Base-by-base conservation (phyloP, 2,888 invertebrate genomes). In the Drosophila pseudotakahashii region DNA sequence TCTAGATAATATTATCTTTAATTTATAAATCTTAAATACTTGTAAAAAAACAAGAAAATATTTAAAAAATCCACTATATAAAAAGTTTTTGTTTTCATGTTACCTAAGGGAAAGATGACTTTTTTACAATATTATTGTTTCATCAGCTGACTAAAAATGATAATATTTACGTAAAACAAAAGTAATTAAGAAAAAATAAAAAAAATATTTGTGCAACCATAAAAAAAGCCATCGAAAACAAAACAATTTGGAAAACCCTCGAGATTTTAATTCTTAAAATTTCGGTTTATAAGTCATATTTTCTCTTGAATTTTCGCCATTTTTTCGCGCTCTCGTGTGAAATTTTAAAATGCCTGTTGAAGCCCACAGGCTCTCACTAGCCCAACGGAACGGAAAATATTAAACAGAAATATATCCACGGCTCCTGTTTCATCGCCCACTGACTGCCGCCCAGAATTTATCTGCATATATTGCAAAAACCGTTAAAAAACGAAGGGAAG, bases 341-440 rank as follows among this genome's bases (percentile, higher is more conserved):
- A 82, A 73, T 69, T 83, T 78, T 67, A 69, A 78, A 74, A 66
- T 47, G 54, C 60, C 72, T 14, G 11, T 23, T 51, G 16, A 48
- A 19, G 11, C 44, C 67, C 67, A n/a, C 47, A 23, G 54, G 37
- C 67, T 39, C 11, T 13, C 63, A 7, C n/a, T 26, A 50, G 64
- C 36, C 63, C 64, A 54, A 32, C 54, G 45, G 48, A 60, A 54
- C 34, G 44, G 59, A 54, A 73, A 68, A 61, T 75, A 75, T 73
- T 68, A 73, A 73, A 73, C 51, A 48, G 50, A 75, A 50, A 70
- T 60, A 62, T 44, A 72, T 62, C 73, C 67, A 37, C 14, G 32
- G 36, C 47, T 36, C n/a, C 42, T 45, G 34, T 45, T 34, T n/a
- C 26, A 47, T 23, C 19, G 5, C 14, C 47, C 63, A 62, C 36